Evolutionary conservation across 2,113 vertebrate genomes (phyloP).

Genomic region (Puma concolor): DNA sequence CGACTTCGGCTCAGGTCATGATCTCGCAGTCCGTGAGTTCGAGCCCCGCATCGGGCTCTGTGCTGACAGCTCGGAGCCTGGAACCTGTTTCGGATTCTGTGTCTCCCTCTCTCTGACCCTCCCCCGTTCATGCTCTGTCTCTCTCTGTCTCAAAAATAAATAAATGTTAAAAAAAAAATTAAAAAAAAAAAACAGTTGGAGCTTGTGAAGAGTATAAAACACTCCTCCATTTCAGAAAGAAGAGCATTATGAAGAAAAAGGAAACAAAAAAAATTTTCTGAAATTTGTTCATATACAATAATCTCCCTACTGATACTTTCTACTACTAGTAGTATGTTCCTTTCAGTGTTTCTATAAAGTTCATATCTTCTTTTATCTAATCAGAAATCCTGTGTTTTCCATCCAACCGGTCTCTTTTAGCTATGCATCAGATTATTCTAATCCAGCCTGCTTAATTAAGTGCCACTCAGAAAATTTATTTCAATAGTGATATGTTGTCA

Average conservation of each 20-base stretch:
- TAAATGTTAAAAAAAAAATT: too few relatives aligned
- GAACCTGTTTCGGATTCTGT: too few relatives aligned
- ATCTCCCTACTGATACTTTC: neutral
- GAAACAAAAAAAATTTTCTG: neutral
- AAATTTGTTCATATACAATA: neutral
- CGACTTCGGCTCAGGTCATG: too few relatives aligned
- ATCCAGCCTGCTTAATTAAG: neutral
- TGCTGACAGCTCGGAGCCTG: too few relatives aligned
- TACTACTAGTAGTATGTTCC: neutral
- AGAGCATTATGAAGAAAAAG: neutral
- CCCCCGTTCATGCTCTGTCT: too few relatives aligned
- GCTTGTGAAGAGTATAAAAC: neutral
- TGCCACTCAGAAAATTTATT: constrained; percentile 19
- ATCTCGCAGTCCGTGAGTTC: too few relatives aligned
- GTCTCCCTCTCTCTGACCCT: too few relatives aligned
- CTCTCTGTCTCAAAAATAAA: too few relatives aligned
- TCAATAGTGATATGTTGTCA: neutral
- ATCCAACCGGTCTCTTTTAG: neutral
- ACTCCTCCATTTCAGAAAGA: neutral
- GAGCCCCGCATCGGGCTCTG: too few relatives aligned
- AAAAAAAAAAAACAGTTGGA: neutral
- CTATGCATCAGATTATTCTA: neutral
- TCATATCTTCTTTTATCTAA: neutral
- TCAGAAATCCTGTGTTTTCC: neutral
- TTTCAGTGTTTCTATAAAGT: neutral